Percentiles rank a stretch among this genome's conserved stretches.
phyloP scores from a whole-genome alignment of 2,888 invertebrate genomes.

The Neuroscelio doddi region DNA sequence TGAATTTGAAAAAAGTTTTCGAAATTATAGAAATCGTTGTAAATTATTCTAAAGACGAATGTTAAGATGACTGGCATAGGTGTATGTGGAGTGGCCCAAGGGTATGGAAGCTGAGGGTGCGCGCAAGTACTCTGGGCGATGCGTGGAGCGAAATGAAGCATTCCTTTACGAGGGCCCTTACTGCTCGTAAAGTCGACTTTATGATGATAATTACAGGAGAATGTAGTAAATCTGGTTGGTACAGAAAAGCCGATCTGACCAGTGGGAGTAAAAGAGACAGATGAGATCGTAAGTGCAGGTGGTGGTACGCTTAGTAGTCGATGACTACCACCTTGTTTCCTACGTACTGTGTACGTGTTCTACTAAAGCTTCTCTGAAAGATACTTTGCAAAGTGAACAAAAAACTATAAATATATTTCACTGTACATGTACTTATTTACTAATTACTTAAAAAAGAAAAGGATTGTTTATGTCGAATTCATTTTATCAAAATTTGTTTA shows the following conservation, averaged over 20 bases:
- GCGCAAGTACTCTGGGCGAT: constrained; percentile 19
- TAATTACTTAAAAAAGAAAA: no score
- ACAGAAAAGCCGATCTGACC: constrained; percentile 41
- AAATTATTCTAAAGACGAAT: constrained; percentile 28
- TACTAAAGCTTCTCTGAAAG: constrained; percentile 41
- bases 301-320: constrained; percentile 43
- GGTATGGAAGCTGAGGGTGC: constrained; percentile 9
- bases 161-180: constrained; percentile 72
- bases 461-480: constrained; percentile 7
- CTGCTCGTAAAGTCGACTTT: constrained; percentile 72
- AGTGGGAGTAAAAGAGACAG: constrained; percentile 24
- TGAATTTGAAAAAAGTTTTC: no score
- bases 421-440: no score
- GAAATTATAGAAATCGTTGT: no score
- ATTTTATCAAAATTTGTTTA: no score
- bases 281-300: constrained; percentile 40
- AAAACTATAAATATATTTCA: constrained; percentile 13
- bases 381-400: constrained; percentile 27
- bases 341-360: constrained; percentile 49
- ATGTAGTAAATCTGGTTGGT: constrained; percentile 70
- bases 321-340: constrained; percentile 41
- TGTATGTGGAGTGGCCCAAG: constrained; percentile 7
- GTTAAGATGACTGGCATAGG: constrained; percentile 20
- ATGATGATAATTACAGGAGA: constrained; percentile 72
- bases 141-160: constrained; percentile 68